Base-by-base conservation (phyloP, 2,888 invertebrate genomes). In the Phlogophora meticulosa region DNA sequence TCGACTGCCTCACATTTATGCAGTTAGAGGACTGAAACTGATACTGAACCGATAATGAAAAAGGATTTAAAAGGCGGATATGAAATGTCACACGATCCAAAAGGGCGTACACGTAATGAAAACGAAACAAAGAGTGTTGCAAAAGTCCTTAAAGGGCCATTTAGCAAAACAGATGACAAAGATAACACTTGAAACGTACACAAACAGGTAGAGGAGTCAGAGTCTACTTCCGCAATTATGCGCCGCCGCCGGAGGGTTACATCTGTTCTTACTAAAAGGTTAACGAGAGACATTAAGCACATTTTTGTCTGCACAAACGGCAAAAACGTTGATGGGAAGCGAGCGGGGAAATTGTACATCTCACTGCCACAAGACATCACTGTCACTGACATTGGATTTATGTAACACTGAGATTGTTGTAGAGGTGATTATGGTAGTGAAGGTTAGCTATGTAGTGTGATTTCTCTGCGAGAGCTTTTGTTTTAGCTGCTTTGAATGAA, bases 211-310 rank as follows among this genome's bases (percentile, higher is more conserved):
- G 67, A 76, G 51, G 65, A 57, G 69, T 56, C 51, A 73, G 65
- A 64, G 56, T 61, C 62, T 59, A 78, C 91, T 94, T 94, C 94
- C 94, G 92, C 92, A 93, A 93, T 93, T 91, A 82, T 82, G 56
- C 64, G 89, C 81, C 69, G 87, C 85, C 87, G 89, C 87, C 89
- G 83, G 82, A 83, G 86, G 85, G 84, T 82, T 87, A 87, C 89
- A 91, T 90, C 88, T 89, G 88, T 87, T 88, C 87, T 81, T 84
- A 83, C 87, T 87, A 70, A 91, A 93, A 93, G 93, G 92, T 93
- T 92, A 94, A 94, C 92, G 88, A 90, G 91, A 81, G 82, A 79
- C 88, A 90, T 92, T 82, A 72, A 78, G 72, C 62, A 72, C 80
- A 82, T 80, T 82, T 91, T 90, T 90, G 87, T 85, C 81, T 85